Conservation (phyloP, 2,797 vertebrate genomes). For the Simalia tracyae region DNA sequence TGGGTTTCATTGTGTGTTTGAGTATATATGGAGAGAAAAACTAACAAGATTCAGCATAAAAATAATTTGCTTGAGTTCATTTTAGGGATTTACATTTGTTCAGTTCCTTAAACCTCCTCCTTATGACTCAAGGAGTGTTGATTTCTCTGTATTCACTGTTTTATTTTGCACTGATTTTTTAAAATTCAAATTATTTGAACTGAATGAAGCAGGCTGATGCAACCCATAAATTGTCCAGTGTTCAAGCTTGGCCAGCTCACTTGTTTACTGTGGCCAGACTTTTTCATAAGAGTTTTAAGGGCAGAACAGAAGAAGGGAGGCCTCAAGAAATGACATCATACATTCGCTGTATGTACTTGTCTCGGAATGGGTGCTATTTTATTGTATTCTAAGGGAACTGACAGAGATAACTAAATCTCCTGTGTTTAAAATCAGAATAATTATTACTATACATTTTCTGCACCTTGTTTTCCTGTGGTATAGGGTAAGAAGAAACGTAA, state of each 20-base stretch:
- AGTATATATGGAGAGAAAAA: background rate
- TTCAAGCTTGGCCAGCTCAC: constrained; percentile 25
- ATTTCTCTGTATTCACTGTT: constrained; percentile 59
- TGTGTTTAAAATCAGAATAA: constrained; percentile 36
- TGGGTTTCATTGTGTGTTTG: background rate
- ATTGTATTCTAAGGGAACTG: constrained; percentile 48
- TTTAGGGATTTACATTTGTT: background rate
- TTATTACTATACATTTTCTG: background rate
- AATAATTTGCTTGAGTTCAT: background rate
- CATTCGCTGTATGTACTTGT: background rate
- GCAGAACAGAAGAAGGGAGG: constrained; percentile 55
- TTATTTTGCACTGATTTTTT: constrained; percentile 2
- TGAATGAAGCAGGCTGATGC: constrained; percentile 11
- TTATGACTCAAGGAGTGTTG: background rate
- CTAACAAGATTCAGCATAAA: background rate
- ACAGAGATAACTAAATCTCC: constrained; percentile 36
- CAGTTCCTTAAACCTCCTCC: background rate
- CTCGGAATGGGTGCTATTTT: constrained; percentile 20
- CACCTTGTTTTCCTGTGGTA: background rate
- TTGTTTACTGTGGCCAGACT: constrained; percentile 32
- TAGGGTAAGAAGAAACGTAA: background rate
- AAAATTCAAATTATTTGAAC: background rate
- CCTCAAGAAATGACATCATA: constrained; percentile 70
- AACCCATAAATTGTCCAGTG: background rate
- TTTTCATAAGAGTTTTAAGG: constrained; percentile 50